phyloP scores from a whole-genome alignment of 2,888 invertebrate species.

The Actias luna region DNA sequence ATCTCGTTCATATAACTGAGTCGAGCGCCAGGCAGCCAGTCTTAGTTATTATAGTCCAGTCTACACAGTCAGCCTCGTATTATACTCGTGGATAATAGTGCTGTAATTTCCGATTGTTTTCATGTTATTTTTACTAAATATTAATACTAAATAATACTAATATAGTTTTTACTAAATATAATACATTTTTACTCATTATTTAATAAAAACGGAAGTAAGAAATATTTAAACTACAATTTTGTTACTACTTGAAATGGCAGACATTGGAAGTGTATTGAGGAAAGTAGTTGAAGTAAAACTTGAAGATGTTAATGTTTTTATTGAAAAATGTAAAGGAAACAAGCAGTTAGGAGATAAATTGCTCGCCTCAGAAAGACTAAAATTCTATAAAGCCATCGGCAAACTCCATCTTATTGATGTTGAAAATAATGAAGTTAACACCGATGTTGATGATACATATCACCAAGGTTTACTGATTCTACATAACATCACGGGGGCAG shows the following conservation, averaged over 20 bases:
- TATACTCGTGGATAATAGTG: background rate
- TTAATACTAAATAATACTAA: too few species aligned
- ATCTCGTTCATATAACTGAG: background rate
- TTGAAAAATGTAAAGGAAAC: background rate
- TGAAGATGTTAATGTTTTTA: background rate
- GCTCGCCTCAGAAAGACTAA: conserved; percentile 10
- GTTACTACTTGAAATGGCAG: background rate
- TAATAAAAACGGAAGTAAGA: background rate
- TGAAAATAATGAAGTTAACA: background rate
- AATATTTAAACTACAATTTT: background rate
- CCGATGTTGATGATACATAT: conserved; percentile 2
- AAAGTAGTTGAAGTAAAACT: background rate
- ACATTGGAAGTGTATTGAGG: background rate
- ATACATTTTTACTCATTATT: background rate
- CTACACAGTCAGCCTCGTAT: too few species aligned
- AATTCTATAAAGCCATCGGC: conserved; percentile 16
- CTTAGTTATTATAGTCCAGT: too few species aligned
- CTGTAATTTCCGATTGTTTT: background rate
- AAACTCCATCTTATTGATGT: background rate
- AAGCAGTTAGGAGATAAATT: conserved; percentile 1
- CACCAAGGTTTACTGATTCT: background rate
- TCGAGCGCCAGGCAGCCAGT: background rate
- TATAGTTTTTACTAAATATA: too few species aligned
- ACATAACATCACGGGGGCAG: background rate
- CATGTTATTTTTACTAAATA: background rate